Evolutionary conservation across 2,888 invertebrate species (phyloP).

Genomic region (Rhorus exstirpatorius): DNA sequence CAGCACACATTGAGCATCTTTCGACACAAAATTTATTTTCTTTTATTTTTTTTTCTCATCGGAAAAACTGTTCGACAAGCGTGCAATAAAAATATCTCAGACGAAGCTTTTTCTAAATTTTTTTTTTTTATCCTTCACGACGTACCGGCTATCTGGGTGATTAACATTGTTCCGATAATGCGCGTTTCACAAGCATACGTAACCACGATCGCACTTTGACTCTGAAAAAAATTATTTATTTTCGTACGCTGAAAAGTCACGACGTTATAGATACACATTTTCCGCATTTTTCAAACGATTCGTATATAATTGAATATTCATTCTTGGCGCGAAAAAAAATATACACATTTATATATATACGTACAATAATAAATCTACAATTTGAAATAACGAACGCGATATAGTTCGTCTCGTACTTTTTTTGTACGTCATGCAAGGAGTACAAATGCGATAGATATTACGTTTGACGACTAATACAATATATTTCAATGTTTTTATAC

Average conservation of each 20-base stretch:
- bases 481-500: background rate
- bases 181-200: constrained; percentile 2
- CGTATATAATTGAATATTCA: background rate
- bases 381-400: background rate
- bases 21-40: no score
- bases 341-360: no score
- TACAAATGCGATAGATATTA: constrained; percentile 10
- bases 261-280: background rate
- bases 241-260: background rate
- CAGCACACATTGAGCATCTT: no score
- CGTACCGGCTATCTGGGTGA: background rate
- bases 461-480: constrained; percentile 29
- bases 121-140: constrained; percentile 12
- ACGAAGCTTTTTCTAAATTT: background rate
- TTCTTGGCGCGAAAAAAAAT: constrained; percentile 1
- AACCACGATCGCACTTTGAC: background rate
- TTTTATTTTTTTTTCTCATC: no score
- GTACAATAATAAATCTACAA: constrained; percentile 5
- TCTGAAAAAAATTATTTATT: background rate
- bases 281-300: background rate
- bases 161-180: constrained; percentile 25
- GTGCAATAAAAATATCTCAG: background rate
- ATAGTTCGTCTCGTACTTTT: background rate
- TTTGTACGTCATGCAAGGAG: constrained; percentile 2
- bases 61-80: background rate